Conservation (phyloP, 2,113 vertebrate genomes). For the Puffinus mauretanicus region DNA sequence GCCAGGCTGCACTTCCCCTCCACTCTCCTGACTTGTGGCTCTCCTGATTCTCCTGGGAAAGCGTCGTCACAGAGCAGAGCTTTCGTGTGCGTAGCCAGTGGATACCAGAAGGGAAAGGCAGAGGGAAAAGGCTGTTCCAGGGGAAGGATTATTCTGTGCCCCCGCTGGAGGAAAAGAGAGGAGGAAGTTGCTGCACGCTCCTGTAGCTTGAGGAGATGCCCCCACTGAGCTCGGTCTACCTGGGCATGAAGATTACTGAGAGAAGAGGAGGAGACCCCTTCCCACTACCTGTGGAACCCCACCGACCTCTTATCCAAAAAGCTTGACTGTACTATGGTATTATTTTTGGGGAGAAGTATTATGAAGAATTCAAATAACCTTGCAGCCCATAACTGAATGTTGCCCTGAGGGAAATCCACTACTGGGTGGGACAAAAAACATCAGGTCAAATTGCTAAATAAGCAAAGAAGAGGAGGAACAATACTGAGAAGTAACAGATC, state of each 20-base stretch:
- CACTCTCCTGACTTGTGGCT: neutral
- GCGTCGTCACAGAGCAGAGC: neutral
- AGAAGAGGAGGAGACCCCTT: neutral
- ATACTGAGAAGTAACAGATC: neutral
- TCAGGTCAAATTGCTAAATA: neutral
- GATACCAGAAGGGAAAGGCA: neutral
- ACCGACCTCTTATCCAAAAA: neutral
- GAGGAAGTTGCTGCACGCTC: neutral
- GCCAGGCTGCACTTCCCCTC: neutral
- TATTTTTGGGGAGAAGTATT: neutral
- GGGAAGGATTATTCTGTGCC: neutral
- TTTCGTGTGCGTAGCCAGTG: accelerated
- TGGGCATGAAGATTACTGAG: neutral
- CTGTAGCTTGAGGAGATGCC: neutral
- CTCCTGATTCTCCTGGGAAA: neutral
- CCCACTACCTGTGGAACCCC: neutral
- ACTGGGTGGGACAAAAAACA: neutral
- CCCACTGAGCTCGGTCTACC: neutral
- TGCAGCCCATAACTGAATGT: neutral
- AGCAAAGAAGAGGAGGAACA: neutral
- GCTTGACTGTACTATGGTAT: neutral
- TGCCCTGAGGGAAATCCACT: neutral
- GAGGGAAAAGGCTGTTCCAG: neutral
- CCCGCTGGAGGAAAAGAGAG: neutral
- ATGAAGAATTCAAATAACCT: neutral